Percentiles rank a stretch among this genome's conserved stretches.
Conservation (phyloP, 2,797 vertebrate genomes). For the Pseudomugil gertrudae region DNA sequence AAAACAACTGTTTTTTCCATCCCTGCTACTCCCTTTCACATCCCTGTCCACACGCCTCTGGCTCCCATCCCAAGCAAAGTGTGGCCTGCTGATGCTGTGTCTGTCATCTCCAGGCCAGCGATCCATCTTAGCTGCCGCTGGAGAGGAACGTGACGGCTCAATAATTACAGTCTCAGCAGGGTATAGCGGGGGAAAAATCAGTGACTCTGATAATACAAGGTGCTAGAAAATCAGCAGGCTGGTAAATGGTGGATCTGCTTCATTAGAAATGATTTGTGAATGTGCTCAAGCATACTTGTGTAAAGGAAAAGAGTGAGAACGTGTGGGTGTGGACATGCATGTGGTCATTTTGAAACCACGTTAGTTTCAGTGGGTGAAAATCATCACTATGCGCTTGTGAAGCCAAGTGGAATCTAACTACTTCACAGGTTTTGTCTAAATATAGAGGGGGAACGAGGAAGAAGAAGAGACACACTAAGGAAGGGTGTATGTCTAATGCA, state of each 20-base stretch:
- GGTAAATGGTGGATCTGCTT: conserved; percentile 48
- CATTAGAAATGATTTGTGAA: conserved; percentile 41
- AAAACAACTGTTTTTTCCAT: conserved; percentile 74
- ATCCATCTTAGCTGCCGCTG: conserved; percentile 57
- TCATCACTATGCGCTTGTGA: conserved; percentile 74
- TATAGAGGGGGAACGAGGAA: conserved; percentile 68
- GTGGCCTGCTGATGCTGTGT: conserved; percentile 43
- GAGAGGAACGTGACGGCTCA: conserved; percentile 63
- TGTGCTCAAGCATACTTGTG: conserved; percentile 39
- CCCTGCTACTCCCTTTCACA: conserved; percentile 54
- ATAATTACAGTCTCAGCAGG: conserved; percentile 59
- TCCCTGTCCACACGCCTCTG: conserved; percentile 67
- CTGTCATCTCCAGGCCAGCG: conserved; percentile 57
- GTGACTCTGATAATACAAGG: conserved; percentile 52
- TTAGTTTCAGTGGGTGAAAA: conserved; percentile 61
- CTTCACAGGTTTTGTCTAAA: conserved; percentile 83
- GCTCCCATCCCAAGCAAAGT: conserved; percentile 54
- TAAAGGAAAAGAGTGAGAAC: conserved; percentile 28
- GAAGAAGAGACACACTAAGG: conserved; percentile 63
- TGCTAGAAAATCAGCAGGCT: conserved; percentile 53
- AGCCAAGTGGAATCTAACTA: conserved; percentile 79
- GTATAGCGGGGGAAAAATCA: conserved; percentile 34
- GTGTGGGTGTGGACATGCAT: conserved; percentile 15
- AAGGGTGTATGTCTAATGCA: conserved; percentile 68
- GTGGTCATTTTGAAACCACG: conserved; percentile 55